Evolutionary conservation across 1,140 invertebrate genomes (phyloP), one percentile per base, ranked within the genome.

Genomic region (Nasonia longicornis): DNA sequence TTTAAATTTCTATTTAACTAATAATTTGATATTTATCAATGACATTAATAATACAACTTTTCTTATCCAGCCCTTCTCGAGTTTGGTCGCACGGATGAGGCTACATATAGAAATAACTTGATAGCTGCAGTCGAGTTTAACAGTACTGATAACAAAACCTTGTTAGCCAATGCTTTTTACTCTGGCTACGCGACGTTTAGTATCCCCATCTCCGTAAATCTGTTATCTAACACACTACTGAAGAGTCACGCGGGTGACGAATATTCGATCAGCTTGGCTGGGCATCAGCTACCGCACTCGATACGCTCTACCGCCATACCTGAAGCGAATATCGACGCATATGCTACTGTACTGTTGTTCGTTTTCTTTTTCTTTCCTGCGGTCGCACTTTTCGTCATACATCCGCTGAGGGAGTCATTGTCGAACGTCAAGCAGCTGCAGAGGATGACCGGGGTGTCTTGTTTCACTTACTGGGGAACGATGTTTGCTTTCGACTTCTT

Each of bases 391-490:
- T 90, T 88, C 2, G 81, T 88, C 0, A 80, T 86, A 14, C 88
- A 89, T 83, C 91, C 94, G 0, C 83, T 91, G 1, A 83, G 84
- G 52, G 89, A 90, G 72, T 84, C 80, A 6, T 29, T 83, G 3
- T 92, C 92, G 84, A 92, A 92, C 29, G 76, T 90, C 6, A 95
- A 95, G 85, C 94, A 95, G 80, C 87, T 95, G 7, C 94, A 95
- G 88, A 92, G 93, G 87, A 94, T 95, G 87, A 93, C 93, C 14
- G 94, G 94, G 48, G 91, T 93, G 2, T 87, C 92, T 6, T 88
- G 91, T 16, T 73, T 91, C 8, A 90, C 89, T 1, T 95, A 93
- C 84, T 95, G 94, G 94, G 66, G 91, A 6, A 90, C 93, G 2
- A 92, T 92, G 64, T 93, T 94, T 73, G 71, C 91, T 8, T 94